Conservation (phyloP, 1,140 invertebrate genomes). For the Drosophila simulans region DNA sequence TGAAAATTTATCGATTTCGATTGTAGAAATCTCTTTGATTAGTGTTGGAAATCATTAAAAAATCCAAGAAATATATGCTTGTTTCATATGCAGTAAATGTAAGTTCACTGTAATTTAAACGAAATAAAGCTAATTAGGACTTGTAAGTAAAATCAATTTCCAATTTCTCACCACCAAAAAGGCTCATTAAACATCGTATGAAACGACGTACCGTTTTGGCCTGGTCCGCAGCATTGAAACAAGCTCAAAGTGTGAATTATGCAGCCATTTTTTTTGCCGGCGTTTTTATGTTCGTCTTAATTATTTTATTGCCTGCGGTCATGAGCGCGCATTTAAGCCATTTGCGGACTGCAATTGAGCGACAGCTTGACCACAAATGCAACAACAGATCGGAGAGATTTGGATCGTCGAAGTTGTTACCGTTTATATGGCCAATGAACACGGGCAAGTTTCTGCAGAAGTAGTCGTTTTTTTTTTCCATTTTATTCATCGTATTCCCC, state of each 20-base stretch:
- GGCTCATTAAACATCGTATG: conserved; percentile 12
- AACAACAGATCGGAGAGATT: conserved; percentile 37
- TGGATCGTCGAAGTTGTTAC: conserved; percentile 72
- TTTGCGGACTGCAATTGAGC: conserved; percentile 74
- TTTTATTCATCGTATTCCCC: conserved; percentile 7
- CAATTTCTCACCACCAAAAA: not conserved
- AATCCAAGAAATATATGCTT: too few species aligned
- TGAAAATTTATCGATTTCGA: conserved; percentile 34
- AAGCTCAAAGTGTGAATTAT: conserved; percentile 74
- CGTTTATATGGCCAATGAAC: conserved; percentile 81
- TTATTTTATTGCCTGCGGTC: conserved; percentile 83
- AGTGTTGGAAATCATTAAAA: too few species aligned
- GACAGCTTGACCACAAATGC: conserved; percentile 50
- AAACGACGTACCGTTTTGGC: conserved; percentile 41
- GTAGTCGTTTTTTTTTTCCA: conserved; percentile 15
- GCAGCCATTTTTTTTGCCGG: conserved; percentile 63
- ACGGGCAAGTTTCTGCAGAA: conserved; percentile 62
- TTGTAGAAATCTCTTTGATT: not conserved
- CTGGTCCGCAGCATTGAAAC: conserved; percentile 30
- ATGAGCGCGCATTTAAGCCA: conserved; percentile 79
- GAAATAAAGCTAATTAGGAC: not conserved
- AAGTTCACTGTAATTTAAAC: not conserved
- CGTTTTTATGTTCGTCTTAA: conserved; percentile 65
- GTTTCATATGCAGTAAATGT: not conserved
- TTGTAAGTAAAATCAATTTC: not conserved